Conservation (phyloP, 37 sponge, comb jelly and placozoan species). For the Agelas oroides region DNA sequence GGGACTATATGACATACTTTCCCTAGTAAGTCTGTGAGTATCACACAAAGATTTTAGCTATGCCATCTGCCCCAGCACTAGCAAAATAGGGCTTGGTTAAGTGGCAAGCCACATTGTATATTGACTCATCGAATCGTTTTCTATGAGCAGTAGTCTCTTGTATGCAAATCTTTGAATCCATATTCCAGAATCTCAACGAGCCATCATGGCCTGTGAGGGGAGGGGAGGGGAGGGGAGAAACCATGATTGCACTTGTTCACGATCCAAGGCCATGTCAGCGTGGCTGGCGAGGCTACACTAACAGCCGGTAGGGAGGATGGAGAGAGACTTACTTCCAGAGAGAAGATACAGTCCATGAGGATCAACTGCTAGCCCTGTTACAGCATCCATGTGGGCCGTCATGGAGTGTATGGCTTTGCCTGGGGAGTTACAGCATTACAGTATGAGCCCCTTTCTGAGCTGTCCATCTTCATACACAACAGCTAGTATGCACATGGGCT, state of each 20-base stretch:
- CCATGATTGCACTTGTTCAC: no score
- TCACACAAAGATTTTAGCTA: conserved; percentile 89
- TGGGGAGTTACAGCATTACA: background rate
- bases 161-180: conserved; percentile 88
- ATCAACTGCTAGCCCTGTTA: conserved; percentile 91
- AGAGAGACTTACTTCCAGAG: conserved; percentile 80
- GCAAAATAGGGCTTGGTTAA: conserved; percentile 83
- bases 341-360: conserved; percentile 94
- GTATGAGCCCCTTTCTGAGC: background rate
- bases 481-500: background rate
- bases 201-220: conserved; percentile 89
- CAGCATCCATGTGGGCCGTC: conserved; percentile 95
- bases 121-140: conserved; percentile 86
- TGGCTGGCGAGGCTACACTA: no score
- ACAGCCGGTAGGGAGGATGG: background rate
- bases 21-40: no score
- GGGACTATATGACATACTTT: no score
- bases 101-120: conserved; percentile 91
- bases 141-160: conserved; percentile 94
- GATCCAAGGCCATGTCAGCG: no score
- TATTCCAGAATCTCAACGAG: conserved; percentile 93
- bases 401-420: conserved; percentile 85
- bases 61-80: conserved; percentile 94
- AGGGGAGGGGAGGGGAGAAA: no score
- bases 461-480: no score